Evolutionary conservation across 1,140 invertebrate genomes (phyloP).

Genomic region (Drosophila fuyamai): DNA sequence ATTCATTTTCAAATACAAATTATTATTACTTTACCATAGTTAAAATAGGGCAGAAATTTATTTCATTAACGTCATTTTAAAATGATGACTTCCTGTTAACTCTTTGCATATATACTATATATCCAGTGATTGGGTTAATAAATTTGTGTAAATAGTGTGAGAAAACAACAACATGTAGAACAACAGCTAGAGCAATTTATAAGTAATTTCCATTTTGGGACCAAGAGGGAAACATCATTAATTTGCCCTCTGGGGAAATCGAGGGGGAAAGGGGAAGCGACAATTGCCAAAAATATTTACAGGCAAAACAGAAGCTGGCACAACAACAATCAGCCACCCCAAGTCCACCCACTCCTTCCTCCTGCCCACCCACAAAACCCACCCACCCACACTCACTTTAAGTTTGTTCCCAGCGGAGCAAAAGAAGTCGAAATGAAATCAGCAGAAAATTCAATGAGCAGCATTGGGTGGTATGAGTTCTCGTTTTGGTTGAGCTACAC

Average conservation of each 20-base stretch:
- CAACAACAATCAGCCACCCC: conserved; percentile 56
- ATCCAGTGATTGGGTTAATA: conserved; percentile 63
- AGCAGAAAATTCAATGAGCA: conserved; percentile 83
- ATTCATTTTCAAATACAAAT: too few relatives aligned
- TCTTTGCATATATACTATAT: background rate
- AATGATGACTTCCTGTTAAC: too few relatives aligned
- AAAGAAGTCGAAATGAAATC: conserved; percentile 83
- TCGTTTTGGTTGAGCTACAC: background rate
- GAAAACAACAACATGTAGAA: conserved; percentile 42
- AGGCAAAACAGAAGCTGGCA: conserved; percentile 70
- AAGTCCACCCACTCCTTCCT: conserved; percentile 33
- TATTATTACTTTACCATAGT: too few relatives aligned
- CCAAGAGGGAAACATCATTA: conserved; percentile 70
- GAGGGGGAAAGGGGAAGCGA: conserved; percentile 27
- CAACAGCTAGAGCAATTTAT: conserved; percentile 47
- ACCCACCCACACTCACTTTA: conserved; percentile 34
- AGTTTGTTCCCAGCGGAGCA: conserved; percentile 78
- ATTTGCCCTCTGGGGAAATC: conserved; percentile 56
- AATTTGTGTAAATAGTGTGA: conserved; percentile 72
- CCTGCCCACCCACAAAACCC: background rate
- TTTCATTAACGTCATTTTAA: too few relatives aligned
- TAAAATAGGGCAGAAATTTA: too few relatives aligned
- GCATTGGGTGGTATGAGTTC: background rate
- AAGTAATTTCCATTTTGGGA: conserved; percentile 65
- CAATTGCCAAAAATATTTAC: conserved; percentile 83